Conservation (phyloP, 2,888 invertebrate genomes). For the Norana najaformis region DNA sequence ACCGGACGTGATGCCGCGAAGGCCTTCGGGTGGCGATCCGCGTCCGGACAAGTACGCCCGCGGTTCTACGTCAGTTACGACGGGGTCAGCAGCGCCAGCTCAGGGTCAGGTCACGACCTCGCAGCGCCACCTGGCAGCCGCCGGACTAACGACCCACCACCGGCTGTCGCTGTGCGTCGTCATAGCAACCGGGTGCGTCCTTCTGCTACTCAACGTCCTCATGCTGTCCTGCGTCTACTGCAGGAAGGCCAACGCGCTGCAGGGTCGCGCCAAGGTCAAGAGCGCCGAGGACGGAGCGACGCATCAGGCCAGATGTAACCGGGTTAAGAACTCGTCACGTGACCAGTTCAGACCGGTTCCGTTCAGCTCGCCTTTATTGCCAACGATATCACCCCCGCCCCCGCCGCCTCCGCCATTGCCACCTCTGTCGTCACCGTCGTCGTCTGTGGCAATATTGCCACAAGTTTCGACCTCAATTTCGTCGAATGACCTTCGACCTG, state of each 20-base stretch:
- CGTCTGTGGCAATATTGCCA: background rate
- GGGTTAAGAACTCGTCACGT: background rate
- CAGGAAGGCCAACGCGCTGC: background rate
- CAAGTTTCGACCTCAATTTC: background rate
- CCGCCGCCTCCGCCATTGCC: background rate
- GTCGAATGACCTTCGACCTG: background rate
- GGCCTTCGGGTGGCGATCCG: background rate
- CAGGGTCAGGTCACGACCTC: background rate
- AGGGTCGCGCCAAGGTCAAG: background rate
- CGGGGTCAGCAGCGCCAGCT: background rate
- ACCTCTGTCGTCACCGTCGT: background rate
- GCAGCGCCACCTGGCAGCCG: background rate
- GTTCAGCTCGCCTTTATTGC: background rate
- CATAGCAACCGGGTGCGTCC: slow-evolving; percentile 22
- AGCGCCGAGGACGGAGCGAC: background rate
- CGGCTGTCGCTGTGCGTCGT: background rate
- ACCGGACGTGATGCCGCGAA: no score
- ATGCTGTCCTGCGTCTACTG: slow-evolving; percentile 24
- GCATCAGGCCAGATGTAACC: background rate
- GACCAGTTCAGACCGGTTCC: background rate
- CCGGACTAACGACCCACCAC: background rate
- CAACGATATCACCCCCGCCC: background rate
- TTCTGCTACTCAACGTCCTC: slow-evolving; percentile 8
- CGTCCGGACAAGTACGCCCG: background rate
- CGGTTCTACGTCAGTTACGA: background rate